Conservation (phyloP, 2,888 invertebrate genomes). For the Ophion slaviceki region DNA sequence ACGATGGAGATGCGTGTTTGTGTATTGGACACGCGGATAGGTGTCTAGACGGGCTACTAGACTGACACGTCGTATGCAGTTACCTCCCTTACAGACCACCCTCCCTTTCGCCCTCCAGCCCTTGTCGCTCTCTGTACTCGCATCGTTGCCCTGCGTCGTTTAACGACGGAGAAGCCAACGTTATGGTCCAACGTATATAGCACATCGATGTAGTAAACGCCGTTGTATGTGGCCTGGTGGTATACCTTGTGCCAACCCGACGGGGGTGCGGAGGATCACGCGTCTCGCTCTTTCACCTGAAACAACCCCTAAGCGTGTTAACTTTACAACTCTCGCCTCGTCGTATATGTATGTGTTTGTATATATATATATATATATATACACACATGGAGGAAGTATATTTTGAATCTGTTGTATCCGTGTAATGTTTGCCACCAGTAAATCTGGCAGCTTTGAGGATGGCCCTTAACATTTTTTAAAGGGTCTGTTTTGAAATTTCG, state of each 20-base stretch:
- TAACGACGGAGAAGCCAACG: slow-evolving; percentile 65
- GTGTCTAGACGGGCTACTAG: slow-evolving; percentile 65
- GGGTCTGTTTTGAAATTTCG: no score
- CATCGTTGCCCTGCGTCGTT: slow-evolving; percentile 68
- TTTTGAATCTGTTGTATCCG: background rate
- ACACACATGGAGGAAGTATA: background rate
- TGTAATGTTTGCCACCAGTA: no score
- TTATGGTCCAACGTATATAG: slow-evolving; percentile 55
- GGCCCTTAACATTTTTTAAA: no score
- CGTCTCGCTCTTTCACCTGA: slow-evolving; percentile 53
- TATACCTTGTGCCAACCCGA: slow-evolving; percentile 16
- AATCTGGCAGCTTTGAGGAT: no score
- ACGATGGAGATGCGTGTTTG: slow-evolving; percentile 51
- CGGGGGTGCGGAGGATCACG: slow-evolving; percentile 29
- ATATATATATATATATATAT: background rate
- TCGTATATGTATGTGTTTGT: no score
- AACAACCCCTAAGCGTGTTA: slow-evolving; percentile 49
- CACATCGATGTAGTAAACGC: slow-evolving; percentile 38
- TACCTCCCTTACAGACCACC: slow-evolving; percentile 14
- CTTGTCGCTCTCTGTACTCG: slow-evolving; percentile 50
- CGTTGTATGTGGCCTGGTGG: slow-evolving; percentile 23
- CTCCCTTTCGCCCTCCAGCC: slow-evolving; percentile 21
- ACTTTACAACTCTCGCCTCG: slow-evolving; percentile 34
- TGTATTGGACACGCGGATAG: slow-evolving; percentile 61
- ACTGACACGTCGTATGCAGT: slow-evolving; percentile 61